phyloP scores from a whole-genome alignment of 64 coral and sea anemone species.

The Platygyra sinensis region DNA sequence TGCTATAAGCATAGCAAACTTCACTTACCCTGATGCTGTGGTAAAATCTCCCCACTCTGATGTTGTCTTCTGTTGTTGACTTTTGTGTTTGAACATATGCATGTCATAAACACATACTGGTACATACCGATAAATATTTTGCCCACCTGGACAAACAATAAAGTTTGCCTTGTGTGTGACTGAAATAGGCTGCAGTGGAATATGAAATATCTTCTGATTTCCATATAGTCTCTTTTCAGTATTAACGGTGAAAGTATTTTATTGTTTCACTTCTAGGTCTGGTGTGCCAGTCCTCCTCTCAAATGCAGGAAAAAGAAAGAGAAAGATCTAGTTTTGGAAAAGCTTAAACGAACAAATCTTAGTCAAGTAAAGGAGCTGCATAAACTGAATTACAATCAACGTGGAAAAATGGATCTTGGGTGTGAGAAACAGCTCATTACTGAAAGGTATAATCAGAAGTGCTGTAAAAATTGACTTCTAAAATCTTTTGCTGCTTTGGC shows the following conservation, averaged over 20 bases:
- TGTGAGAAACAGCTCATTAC: background rate
- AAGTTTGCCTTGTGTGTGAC: no score
- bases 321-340: background rate
- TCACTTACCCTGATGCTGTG: constrained; percentile 77
- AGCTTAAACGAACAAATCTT: constrained; percentile 26
- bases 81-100: constrained; percentile 15
- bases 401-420: constrained; percentile 78
- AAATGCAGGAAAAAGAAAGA: background rate
- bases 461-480: background rate
- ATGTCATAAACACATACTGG: no score
- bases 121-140: no score
- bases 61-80: background rate
- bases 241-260: background rate
- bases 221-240: background rate
- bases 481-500: no score
- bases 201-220: background rate
- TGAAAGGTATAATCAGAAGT: background rate
- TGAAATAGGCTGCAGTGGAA: no score
- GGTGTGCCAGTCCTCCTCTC: constrained; percentile 26
- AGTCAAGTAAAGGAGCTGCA: constrained; percentile 51
- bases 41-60: constrained; percentile 96
- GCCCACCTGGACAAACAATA: no score
- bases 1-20: no score
- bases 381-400: constrained; percentile 44
- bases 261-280: background rate